phyloP scores from a whole-genome alignment of 1,140 invertebrate genomes.

The Aphaenogaster floridana region DNA sequence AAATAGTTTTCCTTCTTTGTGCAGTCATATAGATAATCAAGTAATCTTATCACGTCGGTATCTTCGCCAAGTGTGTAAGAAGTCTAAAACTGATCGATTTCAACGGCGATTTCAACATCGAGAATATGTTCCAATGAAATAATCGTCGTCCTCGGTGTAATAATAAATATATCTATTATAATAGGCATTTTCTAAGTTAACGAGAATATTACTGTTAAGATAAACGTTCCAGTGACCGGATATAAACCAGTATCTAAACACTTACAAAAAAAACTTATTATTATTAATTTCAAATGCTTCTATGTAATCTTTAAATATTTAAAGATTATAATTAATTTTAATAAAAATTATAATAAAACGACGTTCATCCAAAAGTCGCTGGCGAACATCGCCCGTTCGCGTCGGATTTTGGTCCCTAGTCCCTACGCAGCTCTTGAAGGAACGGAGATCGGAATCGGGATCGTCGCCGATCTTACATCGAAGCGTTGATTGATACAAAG shows the following conservation, averaged over 20 bases:
- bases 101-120: neutral
- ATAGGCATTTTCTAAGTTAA: neutral
- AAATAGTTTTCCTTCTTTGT: constrained; percentile 30
- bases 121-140: neutral
- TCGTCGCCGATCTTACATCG: neutral
- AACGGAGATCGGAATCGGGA: neutral
- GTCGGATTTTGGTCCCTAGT: neutral
- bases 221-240: no score
- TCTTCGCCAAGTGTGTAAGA: neutral
- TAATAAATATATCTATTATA: neutral
- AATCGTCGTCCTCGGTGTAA: neutral
- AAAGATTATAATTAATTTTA: no score
- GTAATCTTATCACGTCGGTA: constrained; percentile 36
- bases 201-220: neutral
- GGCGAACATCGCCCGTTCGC: neutral
- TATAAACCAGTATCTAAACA: no score
- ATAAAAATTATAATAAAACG: no score
- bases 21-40: constrained; percentile 10
- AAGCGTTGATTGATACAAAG: neutral
- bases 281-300: no score
- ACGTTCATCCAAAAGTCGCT: neutral
- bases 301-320: no score
- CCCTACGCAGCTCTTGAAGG: neutral
- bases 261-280: no score
- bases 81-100: neutral